Evolutionary conservation across 2,113 vertebrate genomes (phyloP).

Genomic region (Pogona vitticeps): DNA sequence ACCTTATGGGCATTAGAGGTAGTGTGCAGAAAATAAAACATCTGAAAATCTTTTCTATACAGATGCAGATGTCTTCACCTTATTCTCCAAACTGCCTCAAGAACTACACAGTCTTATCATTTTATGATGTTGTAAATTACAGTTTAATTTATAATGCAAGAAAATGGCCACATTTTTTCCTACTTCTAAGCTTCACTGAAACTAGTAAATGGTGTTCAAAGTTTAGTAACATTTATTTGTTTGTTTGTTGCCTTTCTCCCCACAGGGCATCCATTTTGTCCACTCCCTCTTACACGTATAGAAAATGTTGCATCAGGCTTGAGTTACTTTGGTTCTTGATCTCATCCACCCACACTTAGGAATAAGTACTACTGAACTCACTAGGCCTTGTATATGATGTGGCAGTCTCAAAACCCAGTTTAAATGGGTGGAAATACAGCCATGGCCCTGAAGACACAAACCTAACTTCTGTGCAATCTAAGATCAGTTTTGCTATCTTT

Average conservation of each 20-base stretch:
- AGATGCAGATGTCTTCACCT: background rate
- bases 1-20: constrained; percentile 65
- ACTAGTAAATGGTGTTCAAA: background rate
- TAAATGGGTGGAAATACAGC: background rate
- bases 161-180: background rate
- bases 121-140: too few species aligned
- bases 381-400: background rate
- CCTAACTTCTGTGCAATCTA: background rate
- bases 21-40: constrained; percentile 28
- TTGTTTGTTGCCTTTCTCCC: too few species aligned
- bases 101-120: background rate
- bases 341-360: background rate
- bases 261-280: too few species aligned
- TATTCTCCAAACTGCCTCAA: background rate
- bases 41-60: background rate
- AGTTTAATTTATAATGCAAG: background rate
- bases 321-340: background rate
- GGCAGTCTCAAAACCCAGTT: background rate
- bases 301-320: background rate
- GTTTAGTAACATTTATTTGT: background rate
- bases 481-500: background rate
- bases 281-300: background rate
- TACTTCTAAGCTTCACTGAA: background rate
- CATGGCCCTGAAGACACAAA: background rate
- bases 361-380: background rate